phyloP scores from a whole-genome alignment of 1,140 invertebrate genomes.

The Achatina immaculata region DNA sequence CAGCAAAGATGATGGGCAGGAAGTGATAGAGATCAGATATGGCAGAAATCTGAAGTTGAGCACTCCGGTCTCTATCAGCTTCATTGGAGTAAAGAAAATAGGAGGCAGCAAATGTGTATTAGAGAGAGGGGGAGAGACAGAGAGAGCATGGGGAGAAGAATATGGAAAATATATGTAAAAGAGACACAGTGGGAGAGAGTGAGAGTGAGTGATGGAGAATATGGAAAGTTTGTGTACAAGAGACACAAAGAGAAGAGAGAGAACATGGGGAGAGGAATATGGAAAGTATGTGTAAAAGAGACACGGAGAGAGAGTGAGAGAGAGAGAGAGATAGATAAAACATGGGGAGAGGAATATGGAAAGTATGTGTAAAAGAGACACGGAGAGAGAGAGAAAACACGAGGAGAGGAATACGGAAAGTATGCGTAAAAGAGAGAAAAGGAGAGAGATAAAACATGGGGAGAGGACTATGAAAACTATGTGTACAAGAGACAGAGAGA shows the following conservation, averaged over 20 bases:
- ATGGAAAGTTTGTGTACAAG: not conserved
- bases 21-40: no score
- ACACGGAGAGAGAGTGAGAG: not conserved
- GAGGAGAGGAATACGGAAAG: not conserved
- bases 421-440: not conserved
- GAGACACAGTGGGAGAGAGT: constrained; percentile 1
- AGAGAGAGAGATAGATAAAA: not conserved
- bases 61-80: no score
- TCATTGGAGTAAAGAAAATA: not conserved
- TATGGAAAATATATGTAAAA: not conserved
- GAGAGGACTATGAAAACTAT: not conserved
- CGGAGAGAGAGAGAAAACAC: not conserved
- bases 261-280: not conserved
- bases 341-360: not conserved
- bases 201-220: not conserved
- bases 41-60: no score
- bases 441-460: not conserved
- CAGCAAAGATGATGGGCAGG: no score
- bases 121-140: not conserved
- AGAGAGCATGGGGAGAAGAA: not conserved
- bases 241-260: not conserved
- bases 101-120: not conserved
- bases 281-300: not conserved
- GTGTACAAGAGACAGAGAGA: not conserved
- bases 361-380: not conserved